Base-by-base conservation (phyloP, 2,797 vertebrate genomes). In the Centroberyx gerrardi region DNA sequence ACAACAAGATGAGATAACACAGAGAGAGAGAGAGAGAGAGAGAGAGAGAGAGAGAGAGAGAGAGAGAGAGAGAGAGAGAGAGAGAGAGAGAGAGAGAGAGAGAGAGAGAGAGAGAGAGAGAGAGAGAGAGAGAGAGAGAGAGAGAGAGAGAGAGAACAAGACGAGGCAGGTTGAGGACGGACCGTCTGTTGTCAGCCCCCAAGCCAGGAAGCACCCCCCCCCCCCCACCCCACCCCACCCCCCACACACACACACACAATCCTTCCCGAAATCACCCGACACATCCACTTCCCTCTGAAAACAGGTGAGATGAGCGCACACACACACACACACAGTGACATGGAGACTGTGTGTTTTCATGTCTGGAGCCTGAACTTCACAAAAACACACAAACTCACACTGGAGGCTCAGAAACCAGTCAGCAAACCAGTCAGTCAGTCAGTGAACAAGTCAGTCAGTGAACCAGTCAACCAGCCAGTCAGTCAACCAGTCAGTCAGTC, bases 211-310 rank as follows among this genome's bases (percentile, higher is more conserved):
- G 84, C 77, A 13, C 12, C 66, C 56, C 40, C 63, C 33, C 22
- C 1, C 63, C 33, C 22, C 1, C 77, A 13, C 12, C 66, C 56
- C 40, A 61, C 33, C 22, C 1, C 77, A 13, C 12, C 66, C 56
- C 40, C 63, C 33, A 1, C 1, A 7, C 29, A n/a, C 17, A 29
- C 44, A 69, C 72, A 64, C 55, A 62, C 76, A 68, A 60, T 17
- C 61, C 71, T 60, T n/a, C 42, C 42, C 13, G 53, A 72, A 83
- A 74, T 84, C 76, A 62, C 62, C 61, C 36, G 5, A 90, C 85
- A 85, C 76, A 75, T 74, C 51, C 76, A 83, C 82, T 88, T 88
- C 88, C 81, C 72, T 87, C 46, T 78, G 77, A 86, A 90, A 88
- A 89, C 86, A 69, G 52, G 44, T 46, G 59, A 36, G 22, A 46